phyloP scores from a whole-genome alignment of 23 tunicate genomes.

The Styela plicata region DNA sequence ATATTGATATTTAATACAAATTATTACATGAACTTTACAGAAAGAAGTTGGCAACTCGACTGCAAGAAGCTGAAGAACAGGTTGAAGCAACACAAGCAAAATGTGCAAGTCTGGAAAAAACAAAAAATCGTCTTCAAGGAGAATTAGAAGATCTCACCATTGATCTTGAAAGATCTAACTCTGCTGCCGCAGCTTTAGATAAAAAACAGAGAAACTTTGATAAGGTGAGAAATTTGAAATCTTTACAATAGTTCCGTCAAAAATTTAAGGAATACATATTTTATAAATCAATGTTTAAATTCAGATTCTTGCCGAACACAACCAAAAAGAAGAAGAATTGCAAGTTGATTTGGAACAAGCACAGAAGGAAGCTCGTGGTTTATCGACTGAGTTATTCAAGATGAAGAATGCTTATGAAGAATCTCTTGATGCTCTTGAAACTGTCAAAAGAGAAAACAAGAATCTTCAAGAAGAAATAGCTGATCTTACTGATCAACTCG shows the following conservation, averaged over 20 bases:
- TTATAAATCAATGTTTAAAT: not conserved
- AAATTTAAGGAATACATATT: not conserved
- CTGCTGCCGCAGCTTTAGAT: constrained; percentile 35
- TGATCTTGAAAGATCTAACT: constrained; percentile 36
- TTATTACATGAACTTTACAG: not conserved
- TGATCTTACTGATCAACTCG: constrained; percentile 39
- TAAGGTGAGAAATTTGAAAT: not conserved
- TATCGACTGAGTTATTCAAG: constrained; percentile 28
- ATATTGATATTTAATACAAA: not conserved
- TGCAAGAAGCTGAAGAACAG: constrained; percentile 41
- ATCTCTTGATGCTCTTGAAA: constrained; percentile 35
- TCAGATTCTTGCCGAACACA: constrained; percentile 30
- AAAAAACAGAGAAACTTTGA: constrained; percentile 44
- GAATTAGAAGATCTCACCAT: constrained; percentile 38
- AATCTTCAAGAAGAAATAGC: constrained; percentile 38
- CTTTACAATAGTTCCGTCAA: not conserved
- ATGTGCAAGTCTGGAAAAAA: constrained; percentile 36
- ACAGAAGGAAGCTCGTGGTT: constrained; percentile 37
- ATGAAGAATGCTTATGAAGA: constrained; percentile 38
- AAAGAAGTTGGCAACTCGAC: constrained; percentile 40
- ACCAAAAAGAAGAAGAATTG: constrained; percentile 37
- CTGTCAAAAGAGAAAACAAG: constrained; percentile 36
- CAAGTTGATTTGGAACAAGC: constrained; percentile 36
- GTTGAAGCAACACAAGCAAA: constrained; percentile 42
- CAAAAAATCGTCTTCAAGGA: constrained; percentile 37